These are phyloP conservation scores for Danionella cerebrum DNA, from an alignment of 2,113 vertebrate species.

Conservation along the genomic window DNA sequence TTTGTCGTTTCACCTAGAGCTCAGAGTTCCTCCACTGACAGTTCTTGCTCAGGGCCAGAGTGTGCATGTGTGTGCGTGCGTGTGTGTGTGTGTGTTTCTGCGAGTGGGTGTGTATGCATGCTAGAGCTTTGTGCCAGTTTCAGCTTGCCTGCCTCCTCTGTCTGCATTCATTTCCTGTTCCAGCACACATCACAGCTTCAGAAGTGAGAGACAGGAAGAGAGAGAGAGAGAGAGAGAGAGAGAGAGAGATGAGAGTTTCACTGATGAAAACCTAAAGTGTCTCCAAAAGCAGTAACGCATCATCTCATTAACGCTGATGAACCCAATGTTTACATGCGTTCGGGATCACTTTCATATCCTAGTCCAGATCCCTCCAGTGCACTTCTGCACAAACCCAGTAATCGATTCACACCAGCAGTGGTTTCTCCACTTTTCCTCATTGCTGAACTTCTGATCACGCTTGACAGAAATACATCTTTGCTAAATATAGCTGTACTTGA, in stretches of 20 bases:
- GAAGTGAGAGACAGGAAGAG: constrained; percentile 17
- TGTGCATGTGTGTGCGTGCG: no score
- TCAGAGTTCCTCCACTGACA: constrained; percentile 23
- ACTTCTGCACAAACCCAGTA: constrained; percentile 26
- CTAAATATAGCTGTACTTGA: background rate
- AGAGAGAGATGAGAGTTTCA: constrained; percentile 4
- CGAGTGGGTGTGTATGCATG: constrained; percentile 17
- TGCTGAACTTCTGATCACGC: constrained; percentile 7
- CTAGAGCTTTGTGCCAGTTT: constrained; percentile 38
- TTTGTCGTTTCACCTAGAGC: constrained; percentile 27
- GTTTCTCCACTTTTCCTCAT: constrained; percentile 22
- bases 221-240: constrained; percentile 21
- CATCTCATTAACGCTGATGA: no score
- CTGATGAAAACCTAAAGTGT: background rate
- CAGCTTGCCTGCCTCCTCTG: constrained; percentile 43
- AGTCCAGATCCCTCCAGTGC: no score
- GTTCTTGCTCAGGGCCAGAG: background rate
- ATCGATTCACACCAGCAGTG: constrained; percentile 25
- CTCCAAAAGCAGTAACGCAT: background rate
- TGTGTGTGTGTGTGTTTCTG: background rate
- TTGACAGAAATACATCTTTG: background rate
- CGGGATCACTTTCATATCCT: no score
- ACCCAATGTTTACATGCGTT: no score
- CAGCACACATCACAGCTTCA: constrained; percentile 34
- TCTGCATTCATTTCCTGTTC: constrained; percentile 51